A percentile compares a stretch with the other conserved stretches of the same genome.
Evolutionary conservation across 2,113 vertebrate species (phyloP).

Genomic region (Sclerurus mexicanus): DNA sequence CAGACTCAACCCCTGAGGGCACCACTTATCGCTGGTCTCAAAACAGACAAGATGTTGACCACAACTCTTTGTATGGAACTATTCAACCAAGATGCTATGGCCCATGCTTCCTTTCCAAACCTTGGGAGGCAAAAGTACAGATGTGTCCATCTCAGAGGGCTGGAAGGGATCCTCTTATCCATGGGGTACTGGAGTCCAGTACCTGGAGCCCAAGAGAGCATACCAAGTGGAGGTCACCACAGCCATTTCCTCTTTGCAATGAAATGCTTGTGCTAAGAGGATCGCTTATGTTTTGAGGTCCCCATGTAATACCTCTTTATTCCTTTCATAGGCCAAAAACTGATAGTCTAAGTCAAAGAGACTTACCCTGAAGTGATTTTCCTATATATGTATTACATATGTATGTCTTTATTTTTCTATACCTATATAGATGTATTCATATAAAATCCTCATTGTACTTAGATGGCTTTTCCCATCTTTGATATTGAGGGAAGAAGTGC

Average conservation of each 20-base stretch:
- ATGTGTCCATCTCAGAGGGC: not conserved
- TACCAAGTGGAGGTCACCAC: not conserved
- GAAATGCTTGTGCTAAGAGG: not conserved
- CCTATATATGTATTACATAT: not conserved
- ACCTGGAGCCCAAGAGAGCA: not conserved
- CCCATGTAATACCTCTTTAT: fast-evolving
- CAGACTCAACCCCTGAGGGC: not conserved
- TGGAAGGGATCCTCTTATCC: not conserved
- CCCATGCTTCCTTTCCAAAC: not conserved
- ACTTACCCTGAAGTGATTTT: not conserved
- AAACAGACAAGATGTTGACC: not conserved
- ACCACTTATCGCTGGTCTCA: not conserved
- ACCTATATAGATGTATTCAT: not conserved
- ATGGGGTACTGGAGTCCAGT: not conserved
- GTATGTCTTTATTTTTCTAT: not conserved
- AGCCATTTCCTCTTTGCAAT: not conserved
- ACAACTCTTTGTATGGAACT: not conserved
- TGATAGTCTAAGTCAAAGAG: not conserved
- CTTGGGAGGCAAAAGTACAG: not conserved
- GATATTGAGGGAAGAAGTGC: not conserved
- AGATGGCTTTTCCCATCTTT: not conserved
- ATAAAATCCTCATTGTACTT: not conserved
- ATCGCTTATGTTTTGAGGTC: not conserved
- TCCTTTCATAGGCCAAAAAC: not conserved
- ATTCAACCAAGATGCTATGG: not conserved